Conservation (phyloP, 2,888 invertebrate species). For the Synergus gifuensis region DNA sequence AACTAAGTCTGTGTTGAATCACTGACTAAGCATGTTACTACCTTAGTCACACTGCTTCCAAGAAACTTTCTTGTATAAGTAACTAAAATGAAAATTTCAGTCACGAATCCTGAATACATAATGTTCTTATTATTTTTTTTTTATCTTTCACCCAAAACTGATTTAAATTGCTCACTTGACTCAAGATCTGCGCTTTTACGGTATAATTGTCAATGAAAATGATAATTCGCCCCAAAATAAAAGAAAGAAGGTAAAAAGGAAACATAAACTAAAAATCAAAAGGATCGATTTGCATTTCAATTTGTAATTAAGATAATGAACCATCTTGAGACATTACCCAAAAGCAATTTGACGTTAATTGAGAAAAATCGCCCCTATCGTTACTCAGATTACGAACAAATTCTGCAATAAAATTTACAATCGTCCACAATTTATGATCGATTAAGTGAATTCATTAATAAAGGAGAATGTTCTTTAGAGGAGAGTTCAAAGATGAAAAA, state of each 20-base stretch:
- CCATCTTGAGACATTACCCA: conserved; percentile 8
- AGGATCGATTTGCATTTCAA: neutral
- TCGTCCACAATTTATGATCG: conserved; percentile 35
- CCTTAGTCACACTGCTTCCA: too few relatives aligned
- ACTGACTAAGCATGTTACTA: too few relatives aligned
- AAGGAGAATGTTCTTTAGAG: neutral
- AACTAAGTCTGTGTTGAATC: too few relatives aligned
- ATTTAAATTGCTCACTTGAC: neutral
- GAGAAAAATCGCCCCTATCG: conserved; percentile 33
- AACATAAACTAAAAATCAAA: neutral
- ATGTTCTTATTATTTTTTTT: neutral
- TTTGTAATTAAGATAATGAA: conserved; percentile 33
- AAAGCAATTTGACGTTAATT: conserved; percentile 37
- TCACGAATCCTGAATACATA: too few relatives aligned
- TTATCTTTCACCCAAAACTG: neutral
- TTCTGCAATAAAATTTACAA: conserved; percentile 31
- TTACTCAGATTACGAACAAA: conserved; percentile 17
- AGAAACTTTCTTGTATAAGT: too few relatives aligned
- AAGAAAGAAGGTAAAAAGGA: neutral
- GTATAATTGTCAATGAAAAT: neutral
- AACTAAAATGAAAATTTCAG: too few relatives aligned
- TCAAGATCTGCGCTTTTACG: neutral
- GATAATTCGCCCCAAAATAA: neutral
- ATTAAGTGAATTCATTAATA: conserved; percentile 40
- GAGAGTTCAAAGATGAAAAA: neutral